A percentile compares a stretch with the other conserved stretches of the same genome.
Evolutionary conservation across 2,888 invertebrate genomes (phyloP).

Genomic region (Chaitophorus viminalis): DNA sequence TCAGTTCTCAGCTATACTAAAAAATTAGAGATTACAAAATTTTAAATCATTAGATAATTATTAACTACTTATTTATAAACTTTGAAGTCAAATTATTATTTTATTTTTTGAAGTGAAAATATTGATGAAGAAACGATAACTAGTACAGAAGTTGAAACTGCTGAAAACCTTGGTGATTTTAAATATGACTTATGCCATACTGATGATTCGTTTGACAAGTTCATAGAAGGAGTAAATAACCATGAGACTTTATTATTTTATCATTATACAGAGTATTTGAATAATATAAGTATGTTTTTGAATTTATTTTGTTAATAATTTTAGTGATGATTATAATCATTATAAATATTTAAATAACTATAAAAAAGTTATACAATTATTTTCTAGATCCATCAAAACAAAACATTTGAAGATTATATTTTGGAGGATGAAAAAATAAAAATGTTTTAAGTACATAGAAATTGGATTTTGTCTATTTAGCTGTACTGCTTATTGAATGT

Average conservation of each 20-base stretch:
- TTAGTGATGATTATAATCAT: too few species aligned
- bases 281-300: background rate
- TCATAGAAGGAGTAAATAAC: slow-evolving; percentile 15
- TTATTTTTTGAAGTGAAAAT: slow-evolving; percentile 6
- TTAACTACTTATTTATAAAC: too few species aligned
- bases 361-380: too few species aligned
- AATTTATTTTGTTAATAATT: background rate
- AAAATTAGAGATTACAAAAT: background rate
- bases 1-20: too few species aligned
- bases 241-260: slow-evolving; percentile 11
- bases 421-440: too few species aligned
- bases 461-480: too few species aligned
- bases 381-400: too few species aligned
- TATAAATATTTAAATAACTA: too few species aligned
- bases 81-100: background rate
- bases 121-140: background rate
- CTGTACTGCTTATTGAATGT: too few species aligned
- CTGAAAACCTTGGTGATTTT: slow-evolving; percentile 5
- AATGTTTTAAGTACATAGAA: too few species aligned
- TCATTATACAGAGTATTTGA: slow-evolving; percentile 1
- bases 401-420: too few species aligned
- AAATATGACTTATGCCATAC: background rate
- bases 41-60: background rate
- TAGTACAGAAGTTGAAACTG: slow-evolving; percentile 2
- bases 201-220: slow-evolving; percentile 35